Evolutionary conservation across 2,888 invertebrate genomes (phyloP).

Genomic region (Ennomos erosarius): DNA sequence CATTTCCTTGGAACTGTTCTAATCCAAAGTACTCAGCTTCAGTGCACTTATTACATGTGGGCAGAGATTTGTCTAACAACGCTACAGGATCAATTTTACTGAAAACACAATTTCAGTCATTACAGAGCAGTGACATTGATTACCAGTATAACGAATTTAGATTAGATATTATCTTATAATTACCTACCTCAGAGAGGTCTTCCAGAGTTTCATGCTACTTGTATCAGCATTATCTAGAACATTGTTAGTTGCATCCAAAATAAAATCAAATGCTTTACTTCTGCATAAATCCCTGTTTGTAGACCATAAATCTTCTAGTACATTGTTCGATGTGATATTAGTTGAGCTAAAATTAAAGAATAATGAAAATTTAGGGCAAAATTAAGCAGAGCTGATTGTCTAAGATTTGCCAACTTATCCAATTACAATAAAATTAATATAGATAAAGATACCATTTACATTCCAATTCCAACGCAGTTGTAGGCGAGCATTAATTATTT

Average conservation of each 20-base stretch:
- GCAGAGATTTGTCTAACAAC: slow-evolving; percentile 55
- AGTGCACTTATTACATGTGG: slow-evolving; percentile 55
- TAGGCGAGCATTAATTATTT: no score
- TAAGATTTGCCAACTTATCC: no score
- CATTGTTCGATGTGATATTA: slow-evolving; percentile 57
- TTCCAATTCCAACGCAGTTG: no score
- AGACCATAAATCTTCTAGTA: slow-evolving; percentile 59
- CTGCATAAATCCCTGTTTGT: slow-evolving; percentile 49
- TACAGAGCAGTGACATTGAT: no score
- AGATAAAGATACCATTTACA: no score
- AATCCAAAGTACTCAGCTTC: slow-evolving; percentile 36
- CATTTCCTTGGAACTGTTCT: slow-evolving; percentile 47
- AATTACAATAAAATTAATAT: no score
- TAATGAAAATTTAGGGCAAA: no score
- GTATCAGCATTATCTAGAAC: slow-evolving; percentile 50
- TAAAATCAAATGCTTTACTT: slow-evolving; percentile 46
- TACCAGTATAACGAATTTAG: no score
- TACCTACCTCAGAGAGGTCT: slow-evolving; percentile 66
- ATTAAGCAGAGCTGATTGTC: no score
- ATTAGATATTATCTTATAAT: slow-evolving; percentile 1
- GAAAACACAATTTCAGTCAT: slow-evolving; percentile 38
- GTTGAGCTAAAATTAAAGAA: slow-evolving; percentile 52
- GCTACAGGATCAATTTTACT: slow-evolving; percentile 62
- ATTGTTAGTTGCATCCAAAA: slow-evolving; percentile 49
- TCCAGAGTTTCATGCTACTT: slow-evolving; percentile 58